Percentiles rank a stretch among this genome's conserved stretches.
These are phyloP conservation scores for Drosophila kanapiae DNA, from an alignment of 1,140 invertebrate genomes.

Conservation along the genomic window DNA sequence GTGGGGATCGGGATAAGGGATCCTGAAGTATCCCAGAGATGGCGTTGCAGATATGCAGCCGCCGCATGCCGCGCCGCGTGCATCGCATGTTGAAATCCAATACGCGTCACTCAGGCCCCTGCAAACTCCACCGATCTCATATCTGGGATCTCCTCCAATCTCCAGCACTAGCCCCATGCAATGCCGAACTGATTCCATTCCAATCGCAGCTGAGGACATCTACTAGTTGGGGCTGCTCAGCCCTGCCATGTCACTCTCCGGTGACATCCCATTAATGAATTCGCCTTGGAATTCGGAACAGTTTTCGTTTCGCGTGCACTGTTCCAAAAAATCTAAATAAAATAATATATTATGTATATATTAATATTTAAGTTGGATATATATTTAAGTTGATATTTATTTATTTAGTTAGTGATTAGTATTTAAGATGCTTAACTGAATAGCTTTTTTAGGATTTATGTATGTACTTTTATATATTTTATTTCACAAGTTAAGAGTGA, in stretches of 20 bases:
- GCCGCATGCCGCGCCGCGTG: conserved; percentile 75
- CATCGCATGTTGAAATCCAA: conserved; percentile 80
- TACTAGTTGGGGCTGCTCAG: conserved; percentile 35
- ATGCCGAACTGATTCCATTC: conserved; percentile 17
- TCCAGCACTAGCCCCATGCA: not conserved
- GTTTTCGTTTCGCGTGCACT: conserved; percentile 41
- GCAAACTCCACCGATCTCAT: not conserved
- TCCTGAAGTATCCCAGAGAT: conserved; percentile 51
- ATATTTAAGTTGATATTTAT: too few relatives aligned
- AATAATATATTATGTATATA: too few relatives aligned
- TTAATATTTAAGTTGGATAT: not conserved
- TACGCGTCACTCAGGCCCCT: conserved; percentile 60
- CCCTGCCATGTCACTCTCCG: conserved; percentile 36
- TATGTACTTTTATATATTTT: not conserved
- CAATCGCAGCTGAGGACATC: conserved; percentile 43
- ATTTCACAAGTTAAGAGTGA: not conserved
- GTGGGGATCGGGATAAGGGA: conserved; percentile 18
- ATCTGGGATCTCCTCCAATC: not conserved
- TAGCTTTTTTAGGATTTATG: too few relatives aligned
- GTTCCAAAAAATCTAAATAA: not conserved
- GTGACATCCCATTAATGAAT: conserved; percentile 81
- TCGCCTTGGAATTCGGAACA: conserved; percentile 68
- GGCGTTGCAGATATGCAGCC: conserved; percentile 80
- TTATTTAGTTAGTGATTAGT: too few relatives aligned
- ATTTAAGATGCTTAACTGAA: too few relatives aligned